Conservation (phyloP, 2,888 invertebrate species). For the Diplolepis rosae region DNA sequence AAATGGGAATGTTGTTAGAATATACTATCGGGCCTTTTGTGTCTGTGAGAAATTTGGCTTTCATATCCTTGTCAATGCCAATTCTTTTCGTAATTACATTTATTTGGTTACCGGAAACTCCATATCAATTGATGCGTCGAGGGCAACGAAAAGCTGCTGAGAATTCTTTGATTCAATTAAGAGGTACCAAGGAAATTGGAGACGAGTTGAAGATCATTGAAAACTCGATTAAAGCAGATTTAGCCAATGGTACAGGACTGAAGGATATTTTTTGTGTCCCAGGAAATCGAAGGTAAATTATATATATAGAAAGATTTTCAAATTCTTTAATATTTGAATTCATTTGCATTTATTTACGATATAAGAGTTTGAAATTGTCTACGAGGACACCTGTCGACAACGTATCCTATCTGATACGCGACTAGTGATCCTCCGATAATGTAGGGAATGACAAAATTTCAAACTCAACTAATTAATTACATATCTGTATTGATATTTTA, state of each 20-base stretch:
- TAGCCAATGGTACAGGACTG: neutral
- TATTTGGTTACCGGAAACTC: conserved; percentile 15
- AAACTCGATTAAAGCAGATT: conserved; percentile 1
- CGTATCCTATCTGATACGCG: no score
- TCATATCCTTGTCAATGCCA: neutral
- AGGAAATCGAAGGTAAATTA: conserved; percentile 11
- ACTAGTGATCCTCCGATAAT: no score
- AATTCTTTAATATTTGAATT: no score
- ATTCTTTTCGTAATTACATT: neutral
- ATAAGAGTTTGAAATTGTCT: no score
- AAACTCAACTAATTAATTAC: no score
- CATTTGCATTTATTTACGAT: no score
- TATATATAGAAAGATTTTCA: no score
- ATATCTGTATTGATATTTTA: no score
- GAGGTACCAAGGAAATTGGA: neutral
- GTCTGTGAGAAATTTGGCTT: conserved; percentile 5
- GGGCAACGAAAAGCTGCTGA: conserved; percentile 1
- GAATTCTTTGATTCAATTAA: neutral
- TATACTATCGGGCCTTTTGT: conserved; percentile 10
- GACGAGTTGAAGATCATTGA: conserved; percentile 14
- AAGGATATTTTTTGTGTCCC: neutral
- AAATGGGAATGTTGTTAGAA: conserved; percentile 15
- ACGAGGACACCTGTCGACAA: no score
- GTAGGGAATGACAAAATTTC: no score
- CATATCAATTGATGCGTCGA: conserved; percentile 18